Evolutionary conservation across 2,888 invertebrate species (phyloP), one percentile per base, ranked within the genome.

Genomic region (Chloroclystis v-ata): DNA sequence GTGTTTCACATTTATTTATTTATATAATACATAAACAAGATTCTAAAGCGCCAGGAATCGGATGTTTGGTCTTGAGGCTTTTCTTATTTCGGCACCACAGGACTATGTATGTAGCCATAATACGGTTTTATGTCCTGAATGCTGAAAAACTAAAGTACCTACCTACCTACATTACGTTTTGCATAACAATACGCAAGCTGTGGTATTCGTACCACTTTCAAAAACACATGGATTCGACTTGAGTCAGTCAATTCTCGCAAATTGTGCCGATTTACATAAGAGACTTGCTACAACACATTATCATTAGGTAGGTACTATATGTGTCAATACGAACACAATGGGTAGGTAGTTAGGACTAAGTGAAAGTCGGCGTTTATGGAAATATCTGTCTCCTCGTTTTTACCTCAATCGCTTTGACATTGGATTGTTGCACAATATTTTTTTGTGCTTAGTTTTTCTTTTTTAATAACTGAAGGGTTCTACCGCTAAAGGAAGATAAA

Each of bases 131-230:
- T n/a, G n/a, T n/a, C n/a, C n/a, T n/a, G n/a, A n/a, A n/a, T n/a
- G n/a, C n/a, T n/a, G 20, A 20, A 20, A 20, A 2, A 20, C 20
- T 20, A 20, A 20, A 20, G n/a, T n/a, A 20, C 20, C 20, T 20
- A 20, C 5, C 2, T 20, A 4, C 5, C 3, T 20, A 5, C 2
- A 20, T 20, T 20, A 20, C 20, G 75, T 65, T 78, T 81, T 80
- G 80, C 82, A 79, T 80, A 80, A 83, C 74, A 76, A 77, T 74
- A n/a, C n/a, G 66, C 63, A 71, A 67, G 2, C 8, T 73, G 63
- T 20, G 5, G 20, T n/a, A n/a, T n/a, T n/a, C n/a, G n/a, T n/a
- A 20, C 67, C 65, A 68, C 73, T 73, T 72, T 70, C 73, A 69
- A 74, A 75, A 77, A 30, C 57, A 59, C 54, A 55, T 53, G 59